A percentile compares a stretch with the other conserved stretches of the same genome.
Conservation (phyloP, 2,888 invertebrate species). For the Dendrolimus pini region DNA sequence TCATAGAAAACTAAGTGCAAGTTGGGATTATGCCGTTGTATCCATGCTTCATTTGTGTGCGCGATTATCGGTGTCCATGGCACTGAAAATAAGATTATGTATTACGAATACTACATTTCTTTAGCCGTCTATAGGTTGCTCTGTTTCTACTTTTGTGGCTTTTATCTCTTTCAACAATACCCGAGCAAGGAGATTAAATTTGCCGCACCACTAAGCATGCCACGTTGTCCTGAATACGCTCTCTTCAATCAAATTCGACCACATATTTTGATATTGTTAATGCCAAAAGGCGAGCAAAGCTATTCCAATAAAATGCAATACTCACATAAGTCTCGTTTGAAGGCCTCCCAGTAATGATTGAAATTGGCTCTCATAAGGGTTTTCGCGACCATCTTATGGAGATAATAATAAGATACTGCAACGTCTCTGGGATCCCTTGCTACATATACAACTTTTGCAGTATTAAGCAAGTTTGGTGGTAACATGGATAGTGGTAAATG, state of each 20-base stretch:
- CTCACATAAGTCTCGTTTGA: constrained; percentile 76
- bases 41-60: constrained; percentile 62
- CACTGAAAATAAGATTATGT: constrained; percentile 32
- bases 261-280: no score
- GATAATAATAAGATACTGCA: constrained; percentile 82
- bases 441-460: constrained; percentile 80
- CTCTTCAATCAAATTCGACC: no score
- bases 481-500: constrained; percentile 78
- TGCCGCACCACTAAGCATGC: no score
- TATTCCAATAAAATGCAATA: constrained; percentile 10
- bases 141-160: no score
- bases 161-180: no score
- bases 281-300: no score
- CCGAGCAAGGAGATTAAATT: no score
- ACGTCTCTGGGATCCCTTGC: constrained; percentile 85
- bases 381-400: constrained; percentile 74
- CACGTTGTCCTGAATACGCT: no score
- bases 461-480: constrained; percentile 63
- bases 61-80: constrained; percentile 58
- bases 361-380: constrained; percentile 72
- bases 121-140: no score
- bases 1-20: constrained; percentile 64
- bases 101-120: not conserved
- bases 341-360: constrained; percentile 77
- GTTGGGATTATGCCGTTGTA: constrained; percentile 45